Evolutionary conservation across 1,140 invertebrate genomes (phyloP).

Genomic region (Antheraea pernyi): DNA sequence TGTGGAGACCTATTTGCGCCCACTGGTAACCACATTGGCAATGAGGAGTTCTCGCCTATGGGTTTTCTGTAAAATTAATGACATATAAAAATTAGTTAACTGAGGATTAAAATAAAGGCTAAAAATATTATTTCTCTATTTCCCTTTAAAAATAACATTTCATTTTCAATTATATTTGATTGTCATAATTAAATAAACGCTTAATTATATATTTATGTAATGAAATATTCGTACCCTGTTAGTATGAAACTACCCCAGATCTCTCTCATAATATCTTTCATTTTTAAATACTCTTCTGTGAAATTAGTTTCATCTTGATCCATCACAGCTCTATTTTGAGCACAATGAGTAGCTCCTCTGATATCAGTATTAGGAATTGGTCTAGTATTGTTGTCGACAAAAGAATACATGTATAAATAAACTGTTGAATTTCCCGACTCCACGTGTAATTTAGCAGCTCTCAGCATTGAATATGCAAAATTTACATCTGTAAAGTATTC

Average conservation of each 20-base stretch:
- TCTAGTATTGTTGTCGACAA: constrained; percentile 27
- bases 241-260: constrained; percentile 28
- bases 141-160: too few relatives aligned
- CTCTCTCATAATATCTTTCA: constrained; percentile 23
- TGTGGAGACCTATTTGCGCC: constrained; percentile 12
- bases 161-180: too few relatives aligned
- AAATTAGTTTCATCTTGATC: constrained; percentile 18
- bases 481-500: constrained; percentile 39
- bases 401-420: constrained; percentile 48
- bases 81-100: constrained; percentile 18
- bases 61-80: constrained; percentile 14
- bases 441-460: constrained; percentile 33
- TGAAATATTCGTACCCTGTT: constrained; percentile 22
- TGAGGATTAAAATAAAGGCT: not conserved
- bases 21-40: constrained; percentile 24
- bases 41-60: constrained; percentile 16
- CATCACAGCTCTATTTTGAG: constrained; percentile 25
- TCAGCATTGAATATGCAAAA: constrained; percentile 33
- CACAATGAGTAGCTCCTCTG: constrained; percentile 33
- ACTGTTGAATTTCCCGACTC: constrained; percentile 35
- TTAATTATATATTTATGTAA: too few relatives aligned
- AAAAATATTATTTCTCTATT: too few relatives aligned
- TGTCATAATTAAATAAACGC: too few relatives aligned
- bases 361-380: constrained; percentile 26
- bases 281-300: constrained; percentile 19